These are phyloP conservation scores for Automeris io DNA, from an alignment of 2,888 invertebrate genomes.

Conservation along the genomic window DNA sequence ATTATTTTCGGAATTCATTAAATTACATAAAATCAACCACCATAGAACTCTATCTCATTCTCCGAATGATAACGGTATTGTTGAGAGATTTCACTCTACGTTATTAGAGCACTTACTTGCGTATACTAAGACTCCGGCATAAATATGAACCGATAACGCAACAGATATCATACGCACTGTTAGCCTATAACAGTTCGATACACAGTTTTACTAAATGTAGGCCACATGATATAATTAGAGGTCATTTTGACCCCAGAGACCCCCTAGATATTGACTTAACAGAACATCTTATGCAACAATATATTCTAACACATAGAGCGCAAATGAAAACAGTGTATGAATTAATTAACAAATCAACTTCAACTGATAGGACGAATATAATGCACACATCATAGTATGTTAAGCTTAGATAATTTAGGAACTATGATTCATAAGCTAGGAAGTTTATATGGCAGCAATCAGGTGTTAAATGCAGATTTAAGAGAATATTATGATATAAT, in stretches of 20 bases:
- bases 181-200: constrained; percentile 8
- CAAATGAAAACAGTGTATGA: constrained; percentile 17
- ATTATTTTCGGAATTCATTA: constrained; percentile 12
- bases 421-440: constrained; percentile 13
- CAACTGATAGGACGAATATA: constrained; percentile 9
- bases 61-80: constrained; percentile 13
- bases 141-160: constrained; percentile 1
- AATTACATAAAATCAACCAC: constrained; percentile 14
- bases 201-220: constrained; percentile 21
- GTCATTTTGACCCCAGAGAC: constrained; percentile 23
- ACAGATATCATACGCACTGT: constrained; percentile 8
- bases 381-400: not conserved
- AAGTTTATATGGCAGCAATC: constrained; percentile 13
- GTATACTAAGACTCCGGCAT: constrained; percentile 5
- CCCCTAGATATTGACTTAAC: constrained; percentile 18
- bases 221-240: constrained; percentile 20
- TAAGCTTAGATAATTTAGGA: constrained; percentile 1
- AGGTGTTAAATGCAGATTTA: constrained; percentile 11
- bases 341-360: constrained; percentile 14
- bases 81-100: constrained; percentile 9
- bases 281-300: constrained; percentile 20
- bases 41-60: constrained; percentile 12
- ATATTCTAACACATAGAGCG: constrained; percentile 13
- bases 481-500: constrained; percentile 17
- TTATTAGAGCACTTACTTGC: constrained; percentile 8